Evolutionary conservation across 1,140 invertebrate species (phyloP).

Genomic region (Sitobion miscanthi): DNA sequence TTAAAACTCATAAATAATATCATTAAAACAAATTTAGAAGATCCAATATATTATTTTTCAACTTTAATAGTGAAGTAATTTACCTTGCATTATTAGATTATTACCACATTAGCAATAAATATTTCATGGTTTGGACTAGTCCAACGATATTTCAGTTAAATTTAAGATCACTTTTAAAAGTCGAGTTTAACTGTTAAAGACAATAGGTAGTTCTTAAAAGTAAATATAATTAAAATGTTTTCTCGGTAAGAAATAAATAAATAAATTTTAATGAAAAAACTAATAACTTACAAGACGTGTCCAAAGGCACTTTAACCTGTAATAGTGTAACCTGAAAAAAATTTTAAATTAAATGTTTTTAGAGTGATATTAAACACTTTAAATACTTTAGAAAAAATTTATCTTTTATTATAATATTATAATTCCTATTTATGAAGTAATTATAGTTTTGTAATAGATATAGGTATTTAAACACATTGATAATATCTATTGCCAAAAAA

Average conservation of each 20-base stretch:
- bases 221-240: too few species aligned
- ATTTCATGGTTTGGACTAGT: not conserved
- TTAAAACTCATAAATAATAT: not conserved
- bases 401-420: too few species aligned
- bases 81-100: not conserved
- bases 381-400: too few species aligned
- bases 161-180: not conserved
- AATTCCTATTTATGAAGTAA: too few species aligned
- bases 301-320: not conserved
- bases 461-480: too few species aligned
- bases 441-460: too few species aligned
- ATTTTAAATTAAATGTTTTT: not conserved
- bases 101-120: not conserved
- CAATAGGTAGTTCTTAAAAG: too few species aligned
- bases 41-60: not conserved
- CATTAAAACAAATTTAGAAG: not conserved
- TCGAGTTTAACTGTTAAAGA: not conserved
- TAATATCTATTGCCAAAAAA: too few species aligned
- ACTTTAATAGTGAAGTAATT: not conserved
- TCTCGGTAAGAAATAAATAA: too few species aligned
- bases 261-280: too few species aligned
- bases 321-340: not conserved
- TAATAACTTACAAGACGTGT: not conserved
- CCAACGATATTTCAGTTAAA: too few species aligned
- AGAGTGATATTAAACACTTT: not conserved